Evolutionary conservation across 2,888 invertebrate species (phyloP), one percentile per base, ranked within the genome.

Genomic region (Rhabditophanes sp.): DNA sequence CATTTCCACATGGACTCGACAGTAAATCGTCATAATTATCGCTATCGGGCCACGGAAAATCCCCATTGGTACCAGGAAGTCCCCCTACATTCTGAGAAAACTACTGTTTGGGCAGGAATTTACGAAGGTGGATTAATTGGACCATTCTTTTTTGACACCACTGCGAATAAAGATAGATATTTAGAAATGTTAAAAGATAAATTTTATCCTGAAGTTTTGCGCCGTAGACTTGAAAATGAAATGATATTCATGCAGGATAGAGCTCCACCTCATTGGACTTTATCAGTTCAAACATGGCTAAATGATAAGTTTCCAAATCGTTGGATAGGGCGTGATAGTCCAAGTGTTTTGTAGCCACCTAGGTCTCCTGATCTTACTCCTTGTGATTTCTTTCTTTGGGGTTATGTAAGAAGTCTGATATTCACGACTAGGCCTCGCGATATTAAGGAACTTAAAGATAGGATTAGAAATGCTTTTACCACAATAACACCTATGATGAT

Each of bases 191-290:
- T 40, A 6, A 39, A 46, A 39, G 23, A 46, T 9, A 16, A 25
- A 17, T 40, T 38, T 27, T 11, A 41, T 3, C 41, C 45, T 3
- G 9, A 7, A 8, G 11, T 40, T 8, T 9, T 11, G 16, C 20
- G 4, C 3, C 35, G 19, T 9, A n/a, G 9, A n/a, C 34, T 43
- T 37, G 43, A 4, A 14, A 11, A 4, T 8, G n/a, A n/a, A n/a
- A 3, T 43, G 9, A 30, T 40, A 1, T 46, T 40, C 8, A 45
- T 46, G 43, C 46, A 46, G 11, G 41, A 40, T 22, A 46, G 41
- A 9, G 41, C 46, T 12, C 41, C 41, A 3, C 46, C 41, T 12
- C 41, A 41, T 41, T 47, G 46, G 46, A 16, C 33, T 14, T 3
- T 3, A 4, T 2, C 9, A 2, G 42, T 41, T 4, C 33, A 41